phyloP scores from a whole-genome alignment of 2,113 vertebrate species.

The Menidia beryllina region DNA sequence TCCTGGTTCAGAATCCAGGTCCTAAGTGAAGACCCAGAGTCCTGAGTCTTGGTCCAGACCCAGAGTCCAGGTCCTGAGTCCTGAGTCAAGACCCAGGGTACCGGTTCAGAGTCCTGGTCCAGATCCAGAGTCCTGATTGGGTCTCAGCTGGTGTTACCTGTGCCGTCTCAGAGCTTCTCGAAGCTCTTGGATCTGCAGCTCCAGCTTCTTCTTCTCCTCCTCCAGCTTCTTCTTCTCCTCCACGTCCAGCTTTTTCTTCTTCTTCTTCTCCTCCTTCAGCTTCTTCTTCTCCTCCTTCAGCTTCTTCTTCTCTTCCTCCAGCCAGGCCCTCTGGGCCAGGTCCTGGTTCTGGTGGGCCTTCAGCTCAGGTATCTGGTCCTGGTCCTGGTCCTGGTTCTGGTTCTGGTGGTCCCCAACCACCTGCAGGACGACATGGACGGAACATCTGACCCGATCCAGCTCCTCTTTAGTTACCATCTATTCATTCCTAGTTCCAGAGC shows the following conservation, averaged over 20 bases:
- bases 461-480: too few species aligned
- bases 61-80: too few species aligned
- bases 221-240: constrained; percentile 76
- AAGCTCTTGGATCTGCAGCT: constrained; percentile 20
- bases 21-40: too few species aligned
- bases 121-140: too few species aligned
- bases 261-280: constrained; percentile 82
- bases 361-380: background rate
- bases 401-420: background rate
- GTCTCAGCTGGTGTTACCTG: constrained; percentile 49
- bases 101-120: too few species aligned
- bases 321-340: constrained; percentile 10
- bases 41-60: too few species aligned
- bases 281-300: constrained; percentile 56
- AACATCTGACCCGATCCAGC: too few species aligned
- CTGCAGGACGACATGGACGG: background rate
- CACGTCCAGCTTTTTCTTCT: constrained; percentile 76
- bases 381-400: background rate
- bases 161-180: constrained; percentile 24
- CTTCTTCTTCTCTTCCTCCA: constrained; percentile 4
- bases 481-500: too few species aligned
- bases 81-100: too few species aligned
- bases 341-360: constrained; percentile 1
- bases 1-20: too few species aligned
- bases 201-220: constrained; percentile 43